A percentile compares a stretch with the other conserved stretches of the same genome.
Conservation (phyloP, 2,113 vertebrate genomes). For the Vidua macroura region DNA sequence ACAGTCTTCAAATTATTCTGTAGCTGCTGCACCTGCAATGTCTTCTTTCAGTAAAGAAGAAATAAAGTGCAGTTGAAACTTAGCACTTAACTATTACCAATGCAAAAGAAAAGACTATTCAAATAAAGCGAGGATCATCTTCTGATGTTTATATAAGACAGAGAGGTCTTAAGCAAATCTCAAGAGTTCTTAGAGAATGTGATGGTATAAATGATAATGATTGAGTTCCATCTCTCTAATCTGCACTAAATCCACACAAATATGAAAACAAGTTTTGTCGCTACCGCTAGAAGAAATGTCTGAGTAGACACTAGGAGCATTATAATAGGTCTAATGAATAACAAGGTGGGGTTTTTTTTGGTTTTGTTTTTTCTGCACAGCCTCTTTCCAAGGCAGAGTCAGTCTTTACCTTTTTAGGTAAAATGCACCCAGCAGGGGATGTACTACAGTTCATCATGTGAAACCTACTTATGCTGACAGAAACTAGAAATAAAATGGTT, state of each 20-base stretch:
- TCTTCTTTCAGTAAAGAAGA: background rate
- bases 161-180: background rate
- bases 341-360: background rate
- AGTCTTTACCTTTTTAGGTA: constrained; percentile 71
- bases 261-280: background rate
- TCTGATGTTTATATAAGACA: background rate
- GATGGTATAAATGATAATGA: background rate
- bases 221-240: background rate
- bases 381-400: constrained; percentile 20
- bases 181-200: background rate
- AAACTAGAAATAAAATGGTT: constrained; percentile 68
- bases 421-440: constrained; percentile 46
- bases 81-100: background rate
- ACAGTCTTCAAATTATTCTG: background rate
- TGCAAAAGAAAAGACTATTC: background rate
- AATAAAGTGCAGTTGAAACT: background rate
- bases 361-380: background rate
- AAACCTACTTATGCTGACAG: constrained; percentile 52
- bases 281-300: background rate
- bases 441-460: constrained; percentile 51
- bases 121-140: background rate
- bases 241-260: background rate
- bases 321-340: constrained; percentile 24
- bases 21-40: background rate
- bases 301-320: background rate